Base-by-base conservation (phyloP, 1,140 invertebrate species). In the Heliothis subflexa region DNA sequence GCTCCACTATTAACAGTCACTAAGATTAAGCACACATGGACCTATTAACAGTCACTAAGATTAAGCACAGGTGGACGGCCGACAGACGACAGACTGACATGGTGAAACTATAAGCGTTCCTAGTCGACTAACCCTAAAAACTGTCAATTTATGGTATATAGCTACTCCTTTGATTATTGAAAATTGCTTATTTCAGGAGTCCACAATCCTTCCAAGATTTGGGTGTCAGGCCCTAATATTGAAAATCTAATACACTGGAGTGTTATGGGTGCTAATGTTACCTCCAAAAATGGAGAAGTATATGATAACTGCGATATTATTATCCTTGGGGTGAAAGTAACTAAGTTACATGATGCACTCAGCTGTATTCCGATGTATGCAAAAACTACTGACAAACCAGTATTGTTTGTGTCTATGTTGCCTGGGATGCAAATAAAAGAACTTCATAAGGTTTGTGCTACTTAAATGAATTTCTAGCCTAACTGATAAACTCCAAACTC, bases 271-370 rank as follows among this genome's bases (percentile, higher is more conserved):
- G 95, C 95, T 10, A 91, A 95, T 84, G 93, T 95, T 4, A 97
- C 96, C 11, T 91, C 94, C 28, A 93, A 96, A 57, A 98, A 97
- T 94, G 94, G 94, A 79, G 95, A 95, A 84, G 90, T 97, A 81
- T 87, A 96, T 47, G 95, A 94, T 68, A 95, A 96, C 72, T 96
- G 97, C 87, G 96, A 98, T 81, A 93, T 98, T 16, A 95, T 99
- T 81, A 97, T 99, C 84, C 90, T 99, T 61, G 96, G 98, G 54
- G 96, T 99, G 0, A 99, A 99, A 89, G 98, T 98, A 2, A 96
- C 97, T 77, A 95, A 97, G 78, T 95, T 99, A 10, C 83, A 94
- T 45, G 88, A 92, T 14, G 96, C 97, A 28, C 91, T 98, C 13
- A 82, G 88, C 40, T 88, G 85, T 50, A 33, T 55, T 81, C 11